phyloP scores from a whole-genome alignment of 2,888 invertebrate genomes.

The Ochropleura plecta region DNA sequence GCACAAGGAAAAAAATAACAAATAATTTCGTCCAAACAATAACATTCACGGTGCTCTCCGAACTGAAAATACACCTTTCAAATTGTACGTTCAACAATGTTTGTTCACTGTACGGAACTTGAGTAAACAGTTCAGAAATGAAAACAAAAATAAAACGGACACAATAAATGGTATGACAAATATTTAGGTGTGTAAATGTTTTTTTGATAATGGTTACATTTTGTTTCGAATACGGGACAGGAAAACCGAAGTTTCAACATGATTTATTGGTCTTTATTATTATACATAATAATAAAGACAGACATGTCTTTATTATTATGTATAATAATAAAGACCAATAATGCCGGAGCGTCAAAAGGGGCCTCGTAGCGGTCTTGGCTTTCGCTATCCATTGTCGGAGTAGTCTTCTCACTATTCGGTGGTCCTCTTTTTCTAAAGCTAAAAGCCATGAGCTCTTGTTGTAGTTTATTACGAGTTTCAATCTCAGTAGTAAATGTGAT shows the following conservation, averaged over 20 bases:
- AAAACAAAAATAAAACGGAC: conserved; percentile 28
- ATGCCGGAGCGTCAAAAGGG: too few species aligned
- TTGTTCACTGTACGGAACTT: conserved; percentile 28
- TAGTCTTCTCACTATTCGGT: too few species aligned
- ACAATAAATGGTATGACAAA: conserved; percentile 28
- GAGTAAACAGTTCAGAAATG: conserved; percentile 33
- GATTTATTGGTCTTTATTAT: too few species aligned
- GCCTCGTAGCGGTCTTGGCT: too few species aligned
- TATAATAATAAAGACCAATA: too few species aligned
- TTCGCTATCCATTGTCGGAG: too few species aligned
- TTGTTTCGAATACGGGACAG: neutral
- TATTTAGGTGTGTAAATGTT: neutral
- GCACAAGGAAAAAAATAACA: neutral
- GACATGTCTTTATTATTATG: too few species aligned
- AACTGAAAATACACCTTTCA: conserved; percentile 33
- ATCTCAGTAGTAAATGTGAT: too few species aligned
- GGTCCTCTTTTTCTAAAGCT: too few species aligned
- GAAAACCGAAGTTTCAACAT: neutral
- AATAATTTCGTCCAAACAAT: conserved; percentile 34
- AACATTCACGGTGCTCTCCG: conserved; percentile 27
- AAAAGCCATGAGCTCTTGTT: too few species aligned
- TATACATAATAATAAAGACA: too few species aligned
- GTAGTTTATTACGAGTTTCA: too few species aligned
- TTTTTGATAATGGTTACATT: conserved; percentile 26
- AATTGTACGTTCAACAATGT: conserved; percentile 35